Evolutionary conservation across 2,113 vertebrate genomes (phyloP).

Genomic region (Electrona antarctica): DNA sequence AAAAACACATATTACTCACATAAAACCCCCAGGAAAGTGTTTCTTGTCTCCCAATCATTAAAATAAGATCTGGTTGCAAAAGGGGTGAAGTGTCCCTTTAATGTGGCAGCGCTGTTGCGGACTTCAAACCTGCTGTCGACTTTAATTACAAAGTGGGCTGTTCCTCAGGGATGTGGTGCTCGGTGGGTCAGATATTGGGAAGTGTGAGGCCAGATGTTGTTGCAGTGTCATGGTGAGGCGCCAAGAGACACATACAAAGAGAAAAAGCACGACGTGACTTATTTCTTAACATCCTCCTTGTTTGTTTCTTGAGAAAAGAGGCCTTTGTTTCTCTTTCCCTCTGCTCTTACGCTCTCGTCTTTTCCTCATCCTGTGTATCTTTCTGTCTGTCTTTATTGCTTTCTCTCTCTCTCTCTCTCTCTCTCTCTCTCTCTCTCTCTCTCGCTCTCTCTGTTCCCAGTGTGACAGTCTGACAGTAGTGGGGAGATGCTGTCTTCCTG

Average conservation of each 20-base stretch:
- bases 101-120: too few relatives aligned
- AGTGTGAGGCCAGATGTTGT: conserved; percentile 45
- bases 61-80: too few relatives aligned
- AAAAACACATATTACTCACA: too few relatives aligned
- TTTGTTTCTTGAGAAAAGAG: conserved; percentile 24
- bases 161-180: not conserved
- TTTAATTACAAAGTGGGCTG: not conserved
- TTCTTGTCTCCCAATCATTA: too few relatives aligned
- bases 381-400: not conserved
- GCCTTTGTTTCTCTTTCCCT: not conserved
- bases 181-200: conserved; percentile 3
- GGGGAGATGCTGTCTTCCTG: conserved; percentile 53
- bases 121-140: not conserved
- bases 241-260: conserved; percentile 55
- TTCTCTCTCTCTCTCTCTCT: conserved; percentile 49
- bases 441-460: conserved; percentile 40
- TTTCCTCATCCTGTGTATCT: not conserved
- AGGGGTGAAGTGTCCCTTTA: too few relatives aligned
- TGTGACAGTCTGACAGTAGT: conserved; percentile 69
- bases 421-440: conserved; percentile 62
- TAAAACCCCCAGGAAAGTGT: too few relatives aligned
- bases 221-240: conserved; percentile 32
- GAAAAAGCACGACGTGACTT: not conserved
- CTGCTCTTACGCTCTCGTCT: not conserved
- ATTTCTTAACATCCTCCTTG: conserved; percentile 11